Evolutionary conservation across 2,113 vertebrate genomes (phyloP), one percentile per base, ranked within the genome.

Genomic region (Oophaga pumilio): DNA sequence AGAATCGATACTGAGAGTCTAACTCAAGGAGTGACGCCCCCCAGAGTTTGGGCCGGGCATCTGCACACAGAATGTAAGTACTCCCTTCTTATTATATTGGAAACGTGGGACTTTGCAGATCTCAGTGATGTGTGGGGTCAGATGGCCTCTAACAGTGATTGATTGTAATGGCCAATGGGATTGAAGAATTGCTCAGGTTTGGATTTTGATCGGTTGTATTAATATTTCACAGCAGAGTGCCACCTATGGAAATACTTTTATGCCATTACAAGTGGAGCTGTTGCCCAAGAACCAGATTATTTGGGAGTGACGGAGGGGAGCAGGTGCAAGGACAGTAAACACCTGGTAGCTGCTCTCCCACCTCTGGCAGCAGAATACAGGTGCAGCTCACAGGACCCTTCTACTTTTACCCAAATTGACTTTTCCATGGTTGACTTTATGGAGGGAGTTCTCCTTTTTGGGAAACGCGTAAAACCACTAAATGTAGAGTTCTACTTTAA

Each of bases 1-100:
- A 52, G 33, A 6, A n/a, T 69, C 18, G 17, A 28, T 33, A 53
- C 59, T 18, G 53, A 82, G 12, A 49, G 66, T 28, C 7, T 74
- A 79, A 76, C 15, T 49, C 59, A 20, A 18, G 62, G 73, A 59
- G 33, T 24, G 53, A 64, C 84, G 56, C 84, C 59, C 73, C 56
- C 76, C 74, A 60, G 17, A 59, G 52, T 24, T 56, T 18, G 66
- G 53, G 22, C 24, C 66, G 73, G 60, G 33, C 28, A 77, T 76
- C 74, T 78, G 24, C 62, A 50, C 24, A 20, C 43, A 80, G n/a
- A 15, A 49, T 85, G 85, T 86, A 50, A 86, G 85, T 86, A 86
- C 52, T n/a, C 24, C 69, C 12, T 74, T 49, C n/a, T 17, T 57
- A 9, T 28, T 57, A 52, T 15, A 24, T 24, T 77, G 74, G 43